Percentiles rank a stretch among this genome's conserved stretches.
phyloP scores from a whole-genome alignment of 2,888 invertebrate species.

The Odontocerum albicorne region DNA sequence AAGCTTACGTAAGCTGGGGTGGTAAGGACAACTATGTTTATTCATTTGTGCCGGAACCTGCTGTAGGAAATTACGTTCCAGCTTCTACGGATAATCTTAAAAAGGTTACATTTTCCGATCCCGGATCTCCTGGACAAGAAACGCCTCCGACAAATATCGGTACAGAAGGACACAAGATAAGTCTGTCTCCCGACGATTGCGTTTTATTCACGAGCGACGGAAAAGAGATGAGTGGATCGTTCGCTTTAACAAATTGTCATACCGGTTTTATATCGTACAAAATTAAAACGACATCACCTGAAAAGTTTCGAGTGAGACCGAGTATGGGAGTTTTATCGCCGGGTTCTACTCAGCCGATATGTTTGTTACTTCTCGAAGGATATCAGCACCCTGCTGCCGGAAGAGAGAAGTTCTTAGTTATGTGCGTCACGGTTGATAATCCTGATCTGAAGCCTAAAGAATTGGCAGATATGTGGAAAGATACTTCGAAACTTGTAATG shows the following conservation, averaged over 20 bases:
- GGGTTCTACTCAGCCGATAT: slow-evolving; percentile 64
- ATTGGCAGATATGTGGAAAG: slow-evolving; percentile 74
- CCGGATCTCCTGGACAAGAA: slow-evolving; percentile 41
- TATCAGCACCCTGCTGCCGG: slow-evolving; percentile 67
- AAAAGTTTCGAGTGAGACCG: slow-evolving; percentile 91
- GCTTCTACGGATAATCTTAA: slow-evolving; percentile 48
- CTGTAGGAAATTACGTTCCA: slow-evolving; percentile 34
- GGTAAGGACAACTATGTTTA: slow-evolving; percentile 75
- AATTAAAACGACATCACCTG: slow-evolving; percentile 95
- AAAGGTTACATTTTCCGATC: slow-evolving; percentile 46
- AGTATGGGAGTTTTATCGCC: slow-evolving; percentile 76
- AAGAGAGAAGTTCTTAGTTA: slow-evolving; percentile 86
- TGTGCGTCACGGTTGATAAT: slow-evolving; percentile 72
- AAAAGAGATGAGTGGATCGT: slow-evolving; percentile 67
- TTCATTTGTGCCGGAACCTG: slow-evolving; percentile 67
- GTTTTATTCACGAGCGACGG: slow-evolving; percentile 69
- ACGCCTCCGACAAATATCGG: not conserved
- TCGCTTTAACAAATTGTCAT: slow-evolving; percentile 71
- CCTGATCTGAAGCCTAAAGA: slow-evolving; percentile 61
- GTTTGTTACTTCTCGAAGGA: slow-evolving; percentile 75
- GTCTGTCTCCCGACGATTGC: slow-evolving; percentile 67
- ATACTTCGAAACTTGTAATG: slow-evolving; percentile 56
- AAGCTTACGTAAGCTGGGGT: slow-evolving; percentile 79
- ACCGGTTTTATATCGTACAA: slow-evolving; percentile 57
- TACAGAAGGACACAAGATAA: slow-evolving; percentile 49